Evolutionary conservation across 2,888 invertebrate genomes (phyloP), one percentile per base, ranked within the genome.

Genomic region (Craniophora ligustri): DNA sequence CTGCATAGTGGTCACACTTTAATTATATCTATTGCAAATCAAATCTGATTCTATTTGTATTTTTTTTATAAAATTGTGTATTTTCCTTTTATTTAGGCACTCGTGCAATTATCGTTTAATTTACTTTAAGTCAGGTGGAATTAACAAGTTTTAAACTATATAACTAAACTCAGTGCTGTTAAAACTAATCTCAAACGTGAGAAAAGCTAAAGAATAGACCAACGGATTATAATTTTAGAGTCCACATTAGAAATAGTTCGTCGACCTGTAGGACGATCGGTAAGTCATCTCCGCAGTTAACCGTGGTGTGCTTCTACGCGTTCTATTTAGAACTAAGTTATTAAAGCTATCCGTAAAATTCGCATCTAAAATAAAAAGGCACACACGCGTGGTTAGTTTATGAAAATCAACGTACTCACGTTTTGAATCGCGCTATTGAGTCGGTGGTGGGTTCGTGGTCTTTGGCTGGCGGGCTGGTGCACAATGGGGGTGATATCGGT

Each of bases 351-450:
- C 32, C 36, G 0, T 11, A 30, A 38, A 57, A 34, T 51, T 46
- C 32, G 51, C 45, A 40, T 59, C 47, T 48, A 50, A 54, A 66
- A 16, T 63, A 28, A 55, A 69, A 30, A 28, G 45, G 40, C 45
- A 44, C 53, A 49, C 41, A 57, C 39, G 36, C 31, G 55, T 41
- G 38, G 18, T 46, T 47, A 42, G 18, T 18, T 26, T 3, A 35
- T 18, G 35, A 38, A 66, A 51, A 13, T 42, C 16, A 67, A 71
- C 51, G 61, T 68, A 87, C 93, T 89, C 79, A 94, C 94, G 92
- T 92, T 84, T 93, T 94, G 61, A 93, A 94, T 42, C 89, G 79
- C 7, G 86, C 86, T 57, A 94, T 87, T 1, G 93, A 90, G 51
- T 93, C 94, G 28, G 85, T 84, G 6, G 88, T 81, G 1, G 91